Percentiles rank a stretch among this genome's conserved stretches.
Conservation (phyloP, 2,888 invertebrate genomes). For the Lottia gigantea region DNA sequence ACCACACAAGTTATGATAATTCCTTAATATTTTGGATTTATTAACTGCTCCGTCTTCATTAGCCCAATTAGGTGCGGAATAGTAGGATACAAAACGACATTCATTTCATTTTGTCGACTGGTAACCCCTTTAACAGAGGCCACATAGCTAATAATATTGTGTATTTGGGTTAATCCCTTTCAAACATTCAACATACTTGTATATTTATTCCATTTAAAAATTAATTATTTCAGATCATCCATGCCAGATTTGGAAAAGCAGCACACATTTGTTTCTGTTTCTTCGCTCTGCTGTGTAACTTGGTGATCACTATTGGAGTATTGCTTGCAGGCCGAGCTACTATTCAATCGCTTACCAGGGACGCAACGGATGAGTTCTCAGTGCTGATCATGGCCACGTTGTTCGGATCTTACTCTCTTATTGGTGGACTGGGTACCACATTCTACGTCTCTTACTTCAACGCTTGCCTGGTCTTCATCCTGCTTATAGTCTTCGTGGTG, state of each 20-base stretch:
- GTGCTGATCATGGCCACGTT: slow-evolving; percentile 60
- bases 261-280: slow-evolving; percentile 61
- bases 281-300: slow-evolving; percentile 60
- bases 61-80: too few species aligned
- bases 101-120: too few species aligned
- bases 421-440: slow-evolving; percentile 64
- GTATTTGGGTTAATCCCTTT: too few species aligned
- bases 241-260: slow-evolving; percentile 56
- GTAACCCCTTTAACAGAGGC: too few species aligned
- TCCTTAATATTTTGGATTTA: too few species aligned
- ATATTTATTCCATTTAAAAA: background rate
- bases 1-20: too few species aligned
- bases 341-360: slow-evolving; percentile 55
- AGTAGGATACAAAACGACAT: too few species aligned
- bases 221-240: slow-evolving; percentile 50
- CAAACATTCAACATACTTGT: too few species aligned
- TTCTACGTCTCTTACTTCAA: slow-evolving; percentile 65
- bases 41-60: too few species aligned
- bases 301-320: slow-evolving; percentile 60
- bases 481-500: slow-evolving; percentile 60
- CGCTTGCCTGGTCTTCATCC: slow-evolving; percentile 59
- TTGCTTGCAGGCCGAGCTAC: slow-evolving; percentile 58
- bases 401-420: slow-evolving; percentile 62
- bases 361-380: slow-evolving; percentile 59
- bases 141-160: too few species aligned